phyloP scores from a whole-genome alignment of 2,888 invertebrate genomes.

The Trisateles emortualis region DNA sequence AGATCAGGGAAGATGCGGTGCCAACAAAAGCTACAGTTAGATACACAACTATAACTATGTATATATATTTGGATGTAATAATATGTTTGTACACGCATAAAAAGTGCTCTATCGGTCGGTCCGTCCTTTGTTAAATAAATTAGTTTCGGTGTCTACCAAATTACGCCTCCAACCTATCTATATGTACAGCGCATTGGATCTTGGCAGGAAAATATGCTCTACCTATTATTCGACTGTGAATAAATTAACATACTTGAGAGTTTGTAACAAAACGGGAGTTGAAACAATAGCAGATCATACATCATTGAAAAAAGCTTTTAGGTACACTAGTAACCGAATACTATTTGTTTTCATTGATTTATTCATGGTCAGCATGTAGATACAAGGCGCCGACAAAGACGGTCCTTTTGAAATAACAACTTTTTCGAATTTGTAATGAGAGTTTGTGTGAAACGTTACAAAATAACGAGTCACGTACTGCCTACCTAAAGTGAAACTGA shows the following conservation, averaged over 20 bases:
- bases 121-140: constrained; percentile 87
- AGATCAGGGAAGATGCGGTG: background rate
- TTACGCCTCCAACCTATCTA: constrained; percentile 85
- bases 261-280: constrained; percentile 75
- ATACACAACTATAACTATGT: constrained; percentile 52
- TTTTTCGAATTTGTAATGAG: constrained; percentile 82
- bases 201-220: constrained; percentile 83
- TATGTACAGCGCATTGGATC: constrained; percentile 78
- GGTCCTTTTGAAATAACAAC: constrained; percentile 74
- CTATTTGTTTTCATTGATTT: constrained; percentile 87
- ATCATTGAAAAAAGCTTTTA: constrained; percentile 77
- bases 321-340: constrained; percentile 84
- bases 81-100: constrained; percentile 83
- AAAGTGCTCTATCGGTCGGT: constrained; percentile 83
- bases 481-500: constrained; percentile 72
- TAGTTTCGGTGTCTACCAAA: constrained; percentile 88
- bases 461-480: constrained; percentile 74
- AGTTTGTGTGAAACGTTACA: constrained; percentile 71
- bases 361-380: constrained; percentile 81
- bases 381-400: constrained; percentile 82
- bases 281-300: constrained; percentile 80
- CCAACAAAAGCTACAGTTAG: constrained; percentile 8
- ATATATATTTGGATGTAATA: constrained; percentile 61
- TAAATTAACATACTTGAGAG: constrained; percentile 81
- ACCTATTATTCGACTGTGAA: constrained; percentile 78